These are phyloP conservation scores for Labeo calbasu DNA, from an alignment of 2,797 vertebrate species.

Conservation along the genomic window DNA sequence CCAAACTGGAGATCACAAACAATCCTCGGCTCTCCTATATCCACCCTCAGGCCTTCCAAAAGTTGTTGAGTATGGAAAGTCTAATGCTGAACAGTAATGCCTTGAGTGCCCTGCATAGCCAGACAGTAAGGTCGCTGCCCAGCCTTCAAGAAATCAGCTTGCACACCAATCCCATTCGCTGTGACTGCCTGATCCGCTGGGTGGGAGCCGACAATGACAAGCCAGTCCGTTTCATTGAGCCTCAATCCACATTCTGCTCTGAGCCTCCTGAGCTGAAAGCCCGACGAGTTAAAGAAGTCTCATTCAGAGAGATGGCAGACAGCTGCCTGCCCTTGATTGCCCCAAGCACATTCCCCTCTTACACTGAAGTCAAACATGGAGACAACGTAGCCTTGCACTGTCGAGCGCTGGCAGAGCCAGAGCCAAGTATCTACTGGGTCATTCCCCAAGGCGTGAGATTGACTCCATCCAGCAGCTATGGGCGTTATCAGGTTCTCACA, in stretches of 20 bases:
- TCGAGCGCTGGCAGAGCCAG: slow-evolving; percentile 91
- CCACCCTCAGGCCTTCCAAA: slow-evolving; percentile 91
- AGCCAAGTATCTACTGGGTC: slow-evolving; percentile 95
- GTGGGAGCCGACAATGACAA: slow-evolving; percentile 80
- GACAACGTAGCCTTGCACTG: slow-evolving; percentile 86
- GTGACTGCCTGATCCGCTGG: slow-evolving; percentile 97
- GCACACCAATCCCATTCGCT: slow-evolving; percentile 95
- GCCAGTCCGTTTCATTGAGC: slow-evolving; percentile 91
- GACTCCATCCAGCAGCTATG: slow-evolving; percentile 66
- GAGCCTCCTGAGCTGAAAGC: slow-evolving; percentile 91
- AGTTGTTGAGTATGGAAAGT: slow-evolving; percentile 89
- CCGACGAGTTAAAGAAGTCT: slow-evolving; percentile 86
- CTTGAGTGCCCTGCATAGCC: slow-evolving; percentile 90
- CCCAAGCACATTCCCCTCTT: slow-evolving; percentile 82
- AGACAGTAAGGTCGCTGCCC: slow-evolving; percentile 88
- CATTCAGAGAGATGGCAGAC: slow-evolving; percentile 92
- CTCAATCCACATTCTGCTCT: slow-evolving; percentile 90
- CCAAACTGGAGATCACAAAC: slow-evolving; percentile 96
- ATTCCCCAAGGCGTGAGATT: slow-evolving; percentile 84
- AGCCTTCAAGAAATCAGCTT: slow-evolving; percentile 95
- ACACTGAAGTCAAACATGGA: slow-evolving; percentile 76
- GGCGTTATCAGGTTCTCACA: slow-evolving; percentile 79
- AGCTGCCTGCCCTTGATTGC: slow-evolving; percentile 93
- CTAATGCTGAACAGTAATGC: slow-evolving; percentile 98
- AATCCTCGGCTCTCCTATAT: slow-evolving; percentile 94